Base-by-base conservation (phyloP, 2,113 vertebrate species). In the Cochlearius cochlearius region DNA sequence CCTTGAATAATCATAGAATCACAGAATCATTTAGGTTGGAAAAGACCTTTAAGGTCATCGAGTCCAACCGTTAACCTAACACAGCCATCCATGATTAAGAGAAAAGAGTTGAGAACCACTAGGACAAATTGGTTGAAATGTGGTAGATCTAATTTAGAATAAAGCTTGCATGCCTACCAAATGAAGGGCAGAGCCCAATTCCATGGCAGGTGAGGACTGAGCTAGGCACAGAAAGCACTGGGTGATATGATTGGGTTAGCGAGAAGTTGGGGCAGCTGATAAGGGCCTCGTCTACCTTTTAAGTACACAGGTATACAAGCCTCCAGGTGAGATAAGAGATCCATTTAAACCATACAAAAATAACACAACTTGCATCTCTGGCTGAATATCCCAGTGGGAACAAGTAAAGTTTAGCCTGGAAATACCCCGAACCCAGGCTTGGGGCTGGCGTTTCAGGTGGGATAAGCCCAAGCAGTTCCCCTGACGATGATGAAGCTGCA, bases 161-260 rank as follows among this genome's bases (percentile, higher is more conserved):
- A 62, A 41, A 75, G 5, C 15, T 32, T 75, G 11, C 19, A 18
- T 7, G 7, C 6, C 49, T 89, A 84, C 30, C 27, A 72, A 17
- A 41, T 27, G 9, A 25, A 19, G 20, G 12, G 47, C 10, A 14
- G 30, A 52, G 23, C 26, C 32, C 22, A 39, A 6, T 47, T 21
- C 22, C 30, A 15, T 17, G n/a, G 15, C 2, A 18, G 16, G 25
- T 26, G 17, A 52, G 45, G 58, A 14, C 3, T 59, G n/a, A 43
- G 15, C 19, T 36, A 16, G 23, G 26, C 23, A 56, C n/a, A 45
- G 49, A 62, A 68, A 62, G 16, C 9, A 19, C 23, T 26, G 36
- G 13, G 22, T 56, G 12, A 62, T 41, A 26, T 34, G 9, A 60
- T 30, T 0, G 0, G 7, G 38, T 53, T 34, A 45, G 17, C 59